Evolutionary conservation across 1,140 invertebrate genomes (phyloP), one percentile per base, ranked within the genome.

Genomic region (Doryteuthis pealeii): DNA sequence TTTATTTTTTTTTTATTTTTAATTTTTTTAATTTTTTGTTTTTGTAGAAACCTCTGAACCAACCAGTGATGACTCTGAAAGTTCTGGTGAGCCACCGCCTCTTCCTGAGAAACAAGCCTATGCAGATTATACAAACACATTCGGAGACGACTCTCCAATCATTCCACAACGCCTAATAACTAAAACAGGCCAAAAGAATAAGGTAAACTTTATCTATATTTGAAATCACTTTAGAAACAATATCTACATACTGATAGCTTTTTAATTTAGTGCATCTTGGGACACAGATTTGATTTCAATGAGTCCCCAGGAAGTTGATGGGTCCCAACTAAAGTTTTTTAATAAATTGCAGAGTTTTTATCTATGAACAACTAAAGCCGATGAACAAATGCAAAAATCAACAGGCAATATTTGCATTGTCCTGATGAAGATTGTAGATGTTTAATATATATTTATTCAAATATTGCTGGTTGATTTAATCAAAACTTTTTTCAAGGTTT

Each of bases 31-130:
- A 12, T 1, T 62, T 62, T 62, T 22, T 62, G 18, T 62, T 62
- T 1, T 22, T 15, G 12, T 18, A 62, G 54, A 62, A 62, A 62
- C 54, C 6, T 28, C 54, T 28, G 54, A 62, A 22, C 26, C 54
- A 62, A 62, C 54, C 18, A 62, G 54, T 28, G 54, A 79, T 77
- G 78, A 81, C 30, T 30, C 69, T 22, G 81, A 79, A 18, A 62
- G 49, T n/a, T 72, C 67, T 78, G 92, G 93, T 79, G 87, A 83
- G 32, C 92, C 92, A 66, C 93, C 93, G 5, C 93, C 93, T 1
- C 81, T 94, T 70, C 93, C 93, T 1, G 86, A 90, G 18, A 94
- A 94, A 85, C 89, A 81, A 72, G 67, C 80, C 0, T 83, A 92
- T 77, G 89, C 90, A 1, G 92, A 92, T 85, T 92, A 91, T 77